Percentiles rank a stretch among this genome's conserved stretches.
Evolutionary conservation across 2,113 vertebrate genomes (phyloP).

Genomic region (Syngnathoides biaculeatus): DNA sequence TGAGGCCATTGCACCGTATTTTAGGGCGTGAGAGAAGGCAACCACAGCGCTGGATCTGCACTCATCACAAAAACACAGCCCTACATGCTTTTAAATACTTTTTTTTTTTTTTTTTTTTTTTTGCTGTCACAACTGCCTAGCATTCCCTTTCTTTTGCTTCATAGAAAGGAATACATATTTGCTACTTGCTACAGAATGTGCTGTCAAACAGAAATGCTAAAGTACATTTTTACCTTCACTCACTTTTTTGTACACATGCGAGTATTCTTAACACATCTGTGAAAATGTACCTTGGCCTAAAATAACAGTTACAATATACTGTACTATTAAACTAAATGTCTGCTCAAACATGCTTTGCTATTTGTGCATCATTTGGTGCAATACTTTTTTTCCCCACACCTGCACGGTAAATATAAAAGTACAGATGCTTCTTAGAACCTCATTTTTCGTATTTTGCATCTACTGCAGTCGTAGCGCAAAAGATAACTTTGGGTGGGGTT

Average conservation of each 20-base stretch:
- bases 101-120: too few species aligned
- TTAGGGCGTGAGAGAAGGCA: too few species aligned
- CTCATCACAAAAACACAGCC: too few species aligned
- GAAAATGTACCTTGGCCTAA: not conserved
- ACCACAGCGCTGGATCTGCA: too few species aligned
- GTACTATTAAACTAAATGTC: not conserved
- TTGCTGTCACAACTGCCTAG: too few species aligned
- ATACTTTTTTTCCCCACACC: not conserved
- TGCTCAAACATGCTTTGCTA: constrained; percentile 7
- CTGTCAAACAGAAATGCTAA: too few species aligned
- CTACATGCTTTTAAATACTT: too few species aligned
- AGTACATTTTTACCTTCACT: not conserved
- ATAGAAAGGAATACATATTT: too few species aligned
- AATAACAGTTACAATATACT: not conserved
- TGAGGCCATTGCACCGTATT: too few species aligned
- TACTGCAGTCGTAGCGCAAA: not conserved
- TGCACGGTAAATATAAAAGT: constrained; percentile 6
- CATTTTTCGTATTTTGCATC: not conserved
- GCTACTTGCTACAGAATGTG: not conserved
- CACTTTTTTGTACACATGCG: not conserved
- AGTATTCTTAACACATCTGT: not conserved
- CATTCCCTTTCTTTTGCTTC: too few species aligned
- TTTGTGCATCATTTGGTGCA: constrained; percentile 1
- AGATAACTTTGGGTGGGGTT: constrained; percentile 4
- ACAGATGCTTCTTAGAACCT: constrained; percentile 33